phyloP scores from a whole-genome alignment of 1,140 invertebrate genomes.

The Colletes gigas region DNA sequence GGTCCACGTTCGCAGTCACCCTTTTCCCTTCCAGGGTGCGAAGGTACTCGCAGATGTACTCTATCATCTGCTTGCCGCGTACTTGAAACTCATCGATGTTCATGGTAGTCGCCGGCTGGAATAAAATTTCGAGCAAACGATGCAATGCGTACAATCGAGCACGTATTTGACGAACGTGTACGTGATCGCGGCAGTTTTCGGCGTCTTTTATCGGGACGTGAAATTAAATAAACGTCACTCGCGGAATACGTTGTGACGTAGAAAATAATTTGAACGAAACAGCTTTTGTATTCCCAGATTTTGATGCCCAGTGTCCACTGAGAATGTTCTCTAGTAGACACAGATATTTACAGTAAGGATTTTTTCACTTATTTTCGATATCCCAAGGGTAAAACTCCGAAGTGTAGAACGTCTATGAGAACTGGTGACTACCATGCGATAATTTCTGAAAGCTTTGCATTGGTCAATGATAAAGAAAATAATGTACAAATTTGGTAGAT shows the following conservation, averaged over 20 bases:
- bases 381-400: too few relatives aligned
- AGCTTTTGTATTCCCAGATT: too few relatives aligned
- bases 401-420: too few relatives aligned
- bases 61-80: constrained; percentile 94
- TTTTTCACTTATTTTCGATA: too few relatives aligned
- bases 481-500: too few relatives aligned
- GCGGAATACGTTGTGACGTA: neutral
- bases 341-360: too few relatives aligned
- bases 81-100: constrained; percentile 91
- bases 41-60: constrained; percentile 95
- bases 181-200: constrained; percentile 48
- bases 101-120: constrained; percentile 82
- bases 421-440: too few relatives aligned
- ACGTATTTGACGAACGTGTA: constrained; percentile 32
- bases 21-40: constrained; percentile 87
- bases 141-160: constrained; percentile 34
- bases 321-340: too few relatives aligned
- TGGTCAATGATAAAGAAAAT: too few relatives aligned
- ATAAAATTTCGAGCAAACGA: constrained; percentile 34
- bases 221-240: constrained; percentile 20
- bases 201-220: constrained; percentile 29
- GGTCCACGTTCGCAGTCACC: constrained; percentile 92
- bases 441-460: too few relatives aligned
- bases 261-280: neutral
- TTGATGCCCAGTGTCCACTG: too few relatives aligned